Evolutionary conservation across 1,140 invertebrate genomes (phyloP).

Genomic region (Mercenaria mercenaria): DNA sequence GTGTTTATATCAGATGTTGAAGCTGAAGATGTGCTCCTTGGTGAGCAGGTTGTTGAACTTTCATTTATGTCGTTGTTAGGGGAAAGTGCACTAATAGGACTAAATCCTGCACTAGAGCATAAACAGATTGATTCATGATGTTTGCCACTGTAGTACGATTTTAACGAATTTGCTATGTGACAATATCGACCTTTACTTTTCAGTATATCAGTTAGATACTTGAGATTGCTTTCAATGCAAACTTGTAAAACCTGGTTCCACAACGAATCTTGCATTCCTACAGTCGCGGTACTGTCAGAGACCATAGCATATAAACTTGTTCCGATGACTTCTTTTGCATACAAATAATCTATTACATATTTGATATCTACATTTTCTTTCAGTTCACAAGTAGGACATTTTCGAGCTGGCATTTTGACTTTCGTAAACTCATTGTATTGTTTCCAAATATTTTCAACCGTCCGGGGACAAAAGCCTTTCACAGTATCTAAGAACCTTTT

Average conservation of each 20-base stretch:
- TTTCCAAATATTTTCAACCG: background rate
- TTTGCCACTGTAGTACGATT: background rate
- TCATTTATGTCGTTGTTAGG: too few species aligned
- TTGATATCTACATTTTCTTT: too few species aligned
- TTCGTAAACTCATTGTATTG: background rate
- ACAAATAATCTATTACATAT: background rate
- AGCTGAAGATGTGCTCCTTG: too few species aligned
- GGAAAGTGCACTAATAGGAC: too few species aligned
- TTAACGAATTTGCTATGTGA: background rate
- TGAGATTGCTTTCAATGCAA: background rate
- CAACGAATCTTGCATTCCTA: background rate
- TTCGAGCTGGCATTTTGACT: background rate
- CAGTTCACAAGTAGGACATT: background rate
- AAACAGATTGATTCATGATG: background rate
- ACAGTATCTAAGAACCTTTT: background rate
- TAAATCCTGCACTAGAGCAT: too few species aligned
- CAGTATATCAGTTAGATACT: background rate
- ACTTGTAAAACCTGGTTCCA: background rate
- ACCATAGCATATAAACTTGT: background rate
- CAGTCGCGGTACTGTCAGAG: background rate
- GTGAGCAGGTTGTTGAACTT: too few species aligned
- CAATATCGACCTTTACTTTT: background rate
- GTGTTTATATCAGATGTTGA: too few species aligned
- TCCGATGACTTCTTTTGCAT: background rate
- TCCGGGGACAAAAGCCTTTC: background rate